These are phyloP conservation scores for Sphecodes monilicornis DNA, from an alignment of 2,888 invertebrate genomes.

Conservation along the genomic window DNA sequence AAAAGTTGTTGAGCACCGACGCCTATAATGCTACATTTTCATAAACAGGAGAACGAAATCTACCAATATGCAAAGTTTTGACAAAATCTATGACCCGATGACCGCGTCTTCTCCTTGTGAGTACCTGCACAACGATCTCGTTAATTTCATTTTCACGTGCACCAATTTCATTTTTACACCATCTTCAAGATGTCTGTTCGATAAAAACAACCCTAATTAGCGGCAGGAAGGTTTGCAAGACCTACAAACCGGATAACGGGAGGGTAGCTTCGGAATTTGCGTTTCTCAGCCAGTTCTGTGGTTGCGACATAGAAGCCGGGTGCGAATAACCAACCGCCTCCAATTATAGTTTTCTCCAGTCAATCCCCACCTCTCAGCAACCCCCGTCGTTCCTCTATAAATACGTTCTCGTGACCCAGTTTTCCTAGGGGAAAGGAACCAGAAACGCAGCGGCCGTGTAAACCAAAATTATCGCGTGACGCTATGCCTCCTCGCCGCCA, in stretches of 20 bases:
- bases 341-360: slow-evolving; percentile 72
- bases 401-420: slow-evolving; percentile 80
- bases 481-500: slow-evolving; percentile 26
- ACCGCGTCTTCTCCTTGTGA: no score
- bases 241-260: slow-evolving; percentile 8
- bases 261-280: not conserved
- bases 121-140: not conserved
- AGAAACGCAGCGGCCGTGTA: slow-evolving; percentile 54
- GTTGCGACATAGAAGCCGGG: slow-evolving; percentile 18
- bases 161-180: no score
- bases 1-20: no score
- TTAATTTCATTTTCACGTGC: not conserved
- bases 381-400: slow-evolving; percentile 79
- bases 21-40: no score
- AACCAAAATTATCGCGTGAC: slow-evolving; percentile 73
- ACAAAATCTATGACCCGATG: no score
- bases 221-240: not conserved
- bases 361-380: slow-evolving; percentile 67
- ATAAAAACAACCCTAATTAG: not conserved
- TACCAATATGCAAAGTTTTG: no score
- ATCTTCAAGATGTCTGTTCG: not conserved
- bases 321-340: slow-evolving; percentile 67
- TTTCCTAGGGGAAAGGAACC: slow-evolving; percentile 59
- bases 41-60: no score
- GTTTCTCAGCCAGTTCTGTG: not conserved